Conservation (phyloP, 2,113 vertebrate genomes). For the Probosciger aterrimus region DNA sequence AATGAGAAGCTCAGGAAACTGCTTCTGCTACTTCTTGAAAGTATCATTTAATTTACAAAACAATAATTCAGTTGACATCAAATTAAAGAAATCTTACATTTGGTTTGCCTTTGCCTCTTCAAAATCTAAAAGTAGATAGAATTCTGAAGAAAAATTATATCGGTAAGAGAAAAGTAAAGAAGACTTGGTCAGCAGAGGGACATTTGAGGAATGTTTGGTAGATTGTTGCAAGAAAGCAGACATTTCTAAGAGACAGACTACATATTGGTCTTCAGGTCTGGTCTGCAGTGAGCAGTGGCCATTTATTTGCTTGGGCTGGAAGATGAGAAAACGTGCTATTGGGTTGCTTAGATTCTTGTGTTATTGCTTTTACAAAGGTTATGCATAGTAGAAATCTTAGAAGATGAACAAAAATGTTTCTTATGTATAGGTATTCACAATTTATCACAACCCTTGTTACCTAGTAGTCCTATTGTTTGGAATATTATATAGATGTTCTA, state of each 20-base stretch:
- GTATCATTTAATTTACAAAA: background rate
- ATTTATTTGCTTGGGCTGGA: background rate
- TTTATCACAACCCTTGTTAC: background rate
- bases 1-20: background rate
- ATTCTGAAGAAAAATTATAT: background rate
- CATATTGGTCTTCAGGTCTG: background rate
- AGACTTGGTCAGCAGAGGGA: background rate
- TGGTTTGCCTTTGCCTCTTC: background rate
- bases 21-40: background rate
- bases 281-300: background rate
- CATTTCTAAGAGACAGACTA: background rate
- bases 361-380: background rate
- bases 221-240: background rate
- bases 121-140: background rate
- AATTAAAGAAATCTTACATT: background rate
- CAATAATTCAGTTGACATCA: background rate
- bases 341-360: background rate
- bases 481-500: background rate
- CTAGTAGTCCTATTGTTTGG: background rate
- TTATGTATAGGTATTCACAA: background rate
- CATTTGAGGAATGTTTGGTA: background rate
- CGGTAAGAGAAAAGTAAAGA: background rate
- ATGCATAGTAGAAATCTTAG: background rate
- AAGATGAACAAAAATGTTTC: background rate
- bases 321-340: background rate